These are phyloP conservation scores for Archaeoteleia sp. DNA, from an alignment of 2,888 invertebrate species.

Conservation along the genomic window DNA sequence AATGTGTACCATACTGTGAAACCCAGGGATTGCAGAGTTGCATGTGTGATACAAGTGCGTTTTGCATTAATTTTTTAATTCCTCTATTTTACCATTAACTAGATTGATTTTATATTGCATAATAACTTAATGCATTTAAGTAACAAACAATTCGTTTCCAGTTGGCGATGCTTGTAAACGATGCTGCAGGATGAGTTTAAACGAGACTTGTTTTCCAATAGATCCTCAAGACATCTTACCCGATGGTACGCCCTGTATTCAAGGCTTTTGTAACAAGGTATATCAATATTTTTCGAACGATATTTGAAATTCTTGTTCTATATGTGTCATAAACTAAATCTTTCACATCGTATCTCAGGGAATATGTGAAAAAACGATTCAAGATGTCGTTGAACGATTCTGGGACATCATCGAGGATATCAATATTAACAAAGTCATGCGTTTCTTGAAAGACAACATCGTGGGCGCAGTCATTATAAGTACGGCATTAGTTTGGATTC, in stretches of 20 bases:
- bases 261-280: conserved; percentile 97
- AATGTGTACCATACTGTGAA: conserved; percentile 96
- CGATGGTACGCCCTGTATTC: conserved; percentile 96
- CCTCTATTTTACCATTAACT: no score
- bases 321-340: no score
- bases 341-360: conserved; percentile 79
- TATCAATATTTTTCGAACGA: no score
- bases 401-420: conserved; percentile 99
- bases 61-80: no score
- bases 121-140: no score
- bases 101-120: no score
- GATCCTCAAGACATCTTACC: conserved; percentile 91
- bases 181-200: conserved; percentile 93
- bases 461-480: conserved; percentile 94
- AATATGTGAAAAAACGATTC: conserved; percentile 93
- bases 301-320: no score
- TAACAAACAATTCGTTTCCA: conserved; percentile 73
- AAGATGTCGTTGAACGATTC: conserved; percentile 95
- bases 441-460: conserved; percentile 93
- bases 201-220: conserved; percentile 93
- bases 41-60: conserved; percentile 94
- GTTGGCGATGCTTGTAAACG: conserved; percentile 94
- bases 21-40: conserved; percentile 94
- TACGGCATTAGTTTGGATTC: conserved; percentile 96
- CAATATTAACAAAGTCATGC: conserved; percentile 92